Percentiles rank a stretch among this genome's conserved stretches.
Conservation (phyloP, 2,113 vertebrate genomes). For the Paratilapia polleni region DNA sequence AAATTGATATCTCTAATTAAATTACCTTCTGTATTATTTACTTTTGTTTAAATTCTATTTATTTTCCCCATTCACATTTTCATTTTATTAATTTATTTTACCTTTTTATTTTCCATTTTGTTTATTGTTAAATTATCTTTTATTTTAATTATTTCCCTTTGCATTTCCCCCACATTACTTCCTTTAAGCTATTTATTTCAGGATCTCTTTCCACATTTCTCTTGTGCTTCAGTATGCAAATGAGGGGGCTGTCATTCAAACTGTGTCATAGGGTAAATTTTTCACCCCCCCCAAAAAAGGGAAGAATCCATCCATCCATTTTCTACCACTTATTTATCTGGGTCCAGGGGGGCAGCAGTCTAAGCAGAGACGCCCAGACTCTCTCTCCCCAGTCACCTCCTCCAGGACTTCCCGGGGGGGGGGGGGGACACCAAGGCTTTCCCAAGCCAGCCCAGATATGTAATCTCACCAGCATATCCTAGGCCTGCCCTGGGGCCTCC, state of each 20-base stretch:
- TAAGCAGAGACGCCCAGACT: neutral
- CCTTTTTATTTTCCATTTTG: neutral
- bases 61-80: fast-evolving
- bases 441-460: neutral
- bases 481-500: neutral
- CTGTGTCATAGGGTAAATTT: no score
- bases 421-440: fast-evolving
- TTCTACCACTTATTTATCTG: no score
- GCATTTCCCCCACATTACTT: neutral
- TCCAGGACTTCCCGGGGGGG: no score
- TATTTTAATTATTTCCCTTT: no score
- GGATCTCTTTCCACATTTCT: neutral
- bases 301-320: no score
- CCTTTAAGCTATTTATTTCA: no score
- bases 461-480: neutral
- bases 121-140: neutral
- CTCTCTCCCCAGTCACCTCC: neutral
- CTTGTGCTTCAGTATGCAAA: neutral
- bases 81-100: neutral
- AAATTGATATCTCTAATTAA: no score
- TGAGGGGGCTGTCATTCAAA: no score
- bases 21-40: neutral
- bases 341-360: no score
- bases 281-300: no score
- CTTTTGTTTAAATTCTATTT: neutral